phyloP scores from a whole-genome alignment of 2,113 vertebrate genomes.

The Excalfactoria chinensis region DNA sequence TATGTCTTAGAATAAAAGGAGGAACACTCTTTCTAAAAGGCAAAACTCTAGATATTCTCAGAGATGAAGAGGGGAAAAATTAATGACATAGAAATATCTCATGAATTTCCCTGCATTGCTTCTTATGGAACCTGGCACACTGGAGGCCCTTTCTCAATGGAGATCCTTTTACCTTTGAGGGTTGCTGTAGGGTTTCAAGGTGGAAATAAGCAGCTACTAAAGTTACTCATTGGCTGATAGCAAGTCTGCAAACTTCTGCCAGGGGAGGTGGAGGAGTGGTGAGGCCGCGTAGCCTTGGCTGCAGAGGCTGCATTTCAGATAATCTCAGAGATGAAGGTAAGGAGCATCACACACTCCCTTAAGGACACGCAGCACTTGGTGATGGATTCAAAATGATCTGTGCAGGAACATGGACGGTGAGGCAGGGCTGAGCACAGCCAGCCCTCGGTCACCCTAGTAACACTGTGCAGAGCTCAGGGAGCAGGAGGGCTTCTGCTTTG shows the following conservation, averaged over 20 bases:
- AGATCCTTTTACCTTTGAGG: not conserved
- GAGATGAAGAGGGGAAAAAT: not conserved
- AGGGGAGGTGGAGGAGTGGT: not conserved
- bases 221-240: not conserved
- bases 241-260: not conserved
- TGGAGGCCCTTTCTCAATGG: not conserved
- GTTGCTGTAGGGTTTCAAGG: not conserved
- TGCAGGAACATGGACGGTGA: not conserved
- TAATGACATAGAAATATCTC: not conserved
- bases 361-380: not conserved
- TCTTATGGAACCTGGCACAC: not conserved
- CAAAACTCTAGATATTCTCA: not conserved
- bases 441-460: not conserved
- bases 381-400: not conserved
- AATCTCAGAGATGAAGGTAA: not conserved
- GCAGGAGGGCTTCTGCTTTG: conserved; percentile 32
- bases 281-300: not conserved
- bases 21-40: not conserved
- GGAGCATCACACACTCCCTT: not conserved
- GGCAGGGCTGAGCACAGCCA: not conserved
- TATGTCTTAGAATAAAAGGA: conserved; percentile 12
- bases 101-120: not conserved
- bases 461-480: not conserved
- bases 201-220: not conserved
- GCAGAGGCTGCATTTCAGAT: not conserved